Evolutionary conservation across 2,797 vertebrate genomes (phyloP).

Genomic region (Enteromius fasciolatus): DNA sequence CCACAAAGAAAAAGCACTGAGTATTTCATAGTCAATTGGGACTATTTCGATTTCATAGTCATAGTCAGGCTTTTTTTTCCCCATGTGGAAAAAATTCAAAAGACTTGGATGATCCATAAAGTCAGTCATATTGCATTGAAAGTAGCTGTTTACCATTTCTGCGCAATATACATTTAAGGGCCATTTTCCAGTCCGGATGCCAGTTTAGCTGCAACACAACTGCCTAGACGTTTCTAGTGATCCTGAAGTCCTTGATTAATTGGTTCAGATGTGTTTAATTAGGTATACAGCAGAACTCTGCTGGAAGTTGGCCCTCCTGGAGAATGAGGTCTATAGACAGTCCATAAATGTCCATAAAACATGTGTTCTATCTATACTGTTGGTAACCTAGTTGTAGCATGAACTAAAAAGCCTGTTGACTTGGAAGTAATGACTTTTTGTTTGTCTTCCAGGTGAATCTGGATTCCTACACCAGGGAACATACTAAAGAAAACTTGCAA

Average conservation of each 20-base stretch:
- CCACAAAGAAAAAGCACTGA: not conserved
- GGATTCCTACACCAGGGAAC: conserved; percentile 94
- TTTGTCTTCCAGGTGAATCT: conserved; percentile 85
- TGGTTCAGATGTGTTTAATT: not conserved
- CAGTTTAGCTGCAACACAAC: not conserved
- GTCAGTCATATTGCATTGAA: not conserved
- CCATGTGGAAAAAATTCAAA: not conserved
- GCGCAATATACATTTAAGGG: not conserved
- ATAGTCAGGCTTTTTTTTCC: not conserved
- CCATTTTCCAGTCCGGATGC: not conserved
- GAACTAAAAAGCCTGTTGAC: not conserved
- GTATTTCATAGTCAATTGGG: too few relatives aligned
- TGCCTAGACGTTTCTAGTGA: not conserved
- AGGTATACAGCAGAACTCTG: not conserved
- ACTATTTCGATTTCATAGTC: not conserved
- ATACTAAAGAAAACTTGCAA: conserved; percentile 96
- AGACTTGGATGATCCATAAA: not conserved
- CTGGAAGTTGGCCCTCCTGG: not conserved
- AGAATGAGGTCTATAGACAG: not conserved
- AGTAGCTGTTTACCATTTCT: not conserved
- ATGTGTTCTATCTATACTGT: not conserved
- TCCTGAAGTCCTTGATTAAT: not conserved
- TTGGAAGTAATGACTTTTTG: not conserved
- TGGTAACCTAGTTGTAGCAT: not conserved
- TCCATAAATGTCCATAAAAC: not conserved